Evolutionary conservation across 2,888 invertebrate genomes (phyloP), one percentile per base, ranked within the genome.

Genomic region (Eledone cirrhosa): DNA sequence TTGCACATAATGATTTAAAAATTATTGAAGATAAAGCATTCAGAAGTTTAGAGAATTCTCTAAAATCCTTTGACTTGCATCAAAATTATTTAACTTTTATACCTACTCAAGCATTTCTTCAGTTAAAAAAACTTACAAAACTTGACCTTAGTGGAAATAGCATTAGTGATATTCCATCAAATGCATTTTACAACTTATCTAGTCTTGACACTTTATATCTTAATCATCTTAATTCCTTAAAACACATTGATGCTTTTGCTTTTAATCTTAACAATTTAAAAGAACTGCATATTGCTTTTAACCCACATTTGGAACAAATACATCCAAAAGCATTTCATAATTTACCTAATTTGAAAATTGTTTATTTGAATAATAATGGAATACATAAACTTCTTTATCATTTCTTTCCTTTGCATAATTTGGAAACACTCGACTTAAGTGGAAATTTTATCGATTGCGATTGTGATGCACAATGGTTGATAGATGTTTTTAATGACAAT

Each of bases 401-500:
- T 22, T 27, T 76, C 1, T 29, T 76, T 14, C 29, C 29, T 11
- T 76, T 47, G 76, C 22, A 76, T 16, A 76, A 47, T 76, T 76
- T 76, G 48, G 29, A 29, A 14, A 29, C 47, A 5, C 47, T 76
- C 47, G 76, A 76, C 27, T 27, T 76, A 0, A 76, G 48, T 48
- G 76, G 76, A 27, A 76, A 76, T 22, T 48, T 14, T 22, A 76
- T 76, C 3, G 48, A 48, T n/a, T 76, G 76, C 48, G 47, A 76
- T 29, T 76, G 76, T 48, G 48, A 48, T 76, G 76, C 76, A 48
- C 47, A 48, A 24, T 76, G 76, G 76, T 24, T 76, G 22, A n/a
- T 47, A 33, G 41, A 76, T 76, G 29, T 76, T 16, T 76, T 76
- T 33, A 48, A 27, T 29, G 48, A 76, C 3, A 63, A 11, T 27